Conservation (phyloP, 2,113 vertebrate genomes). For the Panthera tigris region DNA sequence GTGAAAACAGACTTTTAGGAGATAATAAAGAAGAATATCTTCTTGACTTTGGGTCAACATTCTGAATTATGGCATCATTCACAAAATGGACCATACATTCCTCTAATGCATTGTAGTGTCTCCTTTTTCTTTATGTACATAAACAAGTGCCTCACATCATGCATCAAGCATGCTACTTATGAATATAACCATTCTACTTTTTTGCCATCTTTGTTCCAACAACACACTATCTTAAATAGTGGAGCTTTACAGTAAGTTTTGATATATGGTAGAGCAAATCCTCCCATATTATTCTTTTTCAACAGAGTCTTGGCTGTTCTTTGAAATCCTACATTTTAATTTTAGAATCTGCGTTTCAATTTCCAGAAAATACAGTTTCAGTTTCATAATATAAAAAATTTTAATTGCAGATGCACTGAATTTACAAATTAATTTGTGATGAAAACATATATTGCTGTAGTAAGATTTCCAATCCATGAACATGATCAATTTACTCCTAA, state of each 20-base stretch:
- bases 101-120: not conserved
- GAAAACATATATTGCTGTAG: not conserved
- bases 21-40: not conserved
- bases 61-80: not conserved
- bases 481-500: not conserved
- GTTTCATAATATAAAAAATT: not conserved
- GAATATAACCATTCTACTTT: not conserved
- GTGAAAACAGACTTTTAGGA: not conserved
- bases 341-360: conserved; percentile 11
- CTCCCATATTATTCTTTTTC: not conserved
- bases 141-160: not conserved
- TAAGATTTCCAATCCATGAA: not conserved
- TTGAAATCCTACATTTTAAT: not conserved
- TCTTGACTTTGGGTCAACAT: not conserved
- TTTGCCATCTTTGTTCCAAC: not conserved
- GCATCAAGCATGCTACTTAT: not conserved
- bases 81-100: not conserved
- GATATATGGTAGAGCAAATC: not conserved
- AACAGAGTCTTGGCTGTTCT: not conserved
- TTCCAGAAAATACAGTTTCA: not conserved
- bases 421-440: not conserved
- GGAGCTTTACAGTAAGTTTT: not conserved
- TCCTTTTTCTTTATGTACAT: not conserved
- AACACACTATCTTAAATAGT: not conserved
- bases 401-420: not conserved